Conservation (phyloP, 1,140 invertebrate species). For the Manduca sexta region DNA sequence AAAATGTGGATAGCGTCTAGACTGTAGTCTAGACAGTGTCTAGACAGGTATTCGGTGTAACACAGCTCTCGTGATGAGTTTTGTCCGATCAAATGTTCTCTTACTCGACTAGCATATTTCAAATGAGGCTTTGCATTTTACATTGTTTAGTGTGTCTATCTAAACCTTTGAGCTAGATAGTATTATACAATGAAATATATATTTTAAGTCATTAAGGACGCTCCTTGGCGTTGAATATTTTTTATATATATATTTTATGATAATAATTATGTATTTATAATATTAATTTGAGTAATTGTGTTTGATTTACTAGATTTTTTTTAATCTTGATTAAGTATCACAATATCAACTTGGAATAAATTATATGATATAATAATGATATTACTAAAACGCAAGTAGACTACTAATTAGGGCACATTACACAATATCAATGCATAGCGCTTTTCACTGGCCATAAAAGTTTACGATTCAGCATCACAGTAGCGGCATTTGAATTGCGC, state of each 20-base stretch:
- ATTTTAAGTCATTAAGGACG: too few species aligned
- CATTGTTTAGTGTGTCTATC: not conserved
- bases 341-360: too few species aligned
- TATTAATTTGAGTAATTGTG: too few species aligned
- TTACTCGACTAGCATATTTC: slow-evolving; percentile 13
- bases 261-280: too few species aligned
- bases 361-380: too few species aligned
- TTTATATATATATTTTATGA: too few species aligned
- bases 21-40: slow-evolving; percentile 64
- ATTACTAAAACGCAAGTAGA: not conserved
- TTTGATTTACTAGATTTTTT: too few species aligned
- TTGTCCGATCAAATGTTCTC: slow-evolving; percentile 36
- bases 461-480: slow-evolving; percentile 42
- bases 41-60: slow-evolving; percentile 68
- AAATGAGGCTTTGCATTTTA: not conserved
- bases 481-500: slow-evolving; percentile 23
- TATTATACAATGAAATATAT: too few species aligned
- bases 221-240: too few species aligned
- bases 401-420: not conserved
- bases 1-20: slow-evolving; percentile 63
- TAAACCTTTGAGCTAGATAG: too few species aligned
- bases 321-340: too few species aligned
- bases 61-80: slow-evolving; percentile 49
- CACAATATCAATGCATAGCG: not conserved
- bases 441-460: slow-evolving; percentile 33